Evolutionary conservation across 2,113 vertebrate genomes (phyloP), one percentile per base, ranked within the genome.

Genomic region (Pipra filicauda): DNA sequence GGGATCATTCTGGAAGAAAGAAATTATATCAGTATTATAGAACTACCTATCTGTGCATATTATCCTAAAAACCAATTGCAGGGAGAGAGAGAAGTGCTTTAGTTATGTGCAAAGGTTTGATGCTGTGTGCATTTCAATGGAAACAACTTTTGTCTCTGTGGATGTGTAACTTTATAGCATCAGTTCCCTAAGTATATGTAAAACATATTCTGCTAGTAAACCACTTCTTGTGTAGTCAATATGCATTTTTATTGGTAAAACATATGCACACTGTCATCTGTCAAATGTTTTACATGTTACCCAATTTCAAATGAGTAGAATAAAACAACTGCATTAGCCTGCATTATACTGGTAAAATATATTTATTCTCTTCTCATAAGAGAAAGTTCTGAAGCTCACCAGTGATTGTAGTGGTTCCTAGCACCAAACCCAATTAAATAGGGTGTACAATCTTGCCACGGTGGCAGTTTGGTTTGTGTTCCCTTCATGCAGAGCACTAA

Each of bases 241-340:
- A 87, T 78, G 65, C 93, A 82, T 89, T 87, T 92, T 94, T 94
- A 91, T 94, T 96, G 76, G 76, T 72, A 91, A 93, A 94, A 89
- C 83, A 78, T 83, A 78, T 33, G 49, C 80, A 82, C 23, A 24
- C 79, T 86, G 72, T 96, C 90, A 91, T 92, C 92, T 95, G 66
- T 91, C 86, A 39, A 90, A 89, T 76, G 44, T 89, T 93, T 92
- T 91, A 77, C 70, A 24, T 61, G 88, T 72, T 81, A 58, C 48
- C 24, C 52, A 21, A 48, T 85, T 95, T 91, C 83, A 91, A 91
- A 91, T 46, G 21, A 74, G 72, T 39, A 49, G 79, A 79, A 79
- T 69, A 80, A 93, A 94, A 59, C 41, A 80, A 83, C 49, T 87
- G 61, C 52, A 51, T 72, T 64, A 71, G 37, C 57, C 58, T 85